Evolutionary conservation across 2,797 vertebrate genomes (phyloP), one percentile per base, ranked within the genome.

Genomic region (Crypturellus tataupa): DNA sequence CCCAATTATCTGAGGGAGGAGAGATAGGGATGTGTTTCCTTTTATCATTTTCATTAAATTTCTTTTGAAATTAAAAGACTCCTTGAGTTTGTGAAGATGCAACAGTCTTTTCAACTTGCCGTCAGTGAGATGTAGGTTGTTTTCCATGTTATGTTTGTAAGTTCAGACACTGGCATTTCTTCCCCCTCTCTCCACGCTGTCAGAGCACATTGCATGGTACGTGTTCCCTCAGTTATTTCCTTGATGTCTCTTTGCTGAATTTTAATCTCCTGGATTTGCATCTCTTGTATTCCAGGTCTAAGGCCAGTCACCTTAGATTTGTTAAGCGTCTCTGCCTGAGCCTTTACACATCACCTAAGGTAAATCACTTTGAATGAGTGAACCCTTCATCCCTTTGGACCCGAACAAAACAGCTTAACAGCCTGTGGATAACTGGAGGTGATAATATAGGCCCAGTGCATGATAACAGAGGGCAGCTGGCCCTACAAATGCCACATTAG

Each of bases 1-100:
- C 62, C 81, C 94, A 96, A 90, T 96, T 96, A 96, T 97, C 90
- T 44, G 83, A 96, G 87, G 75, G 91, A 94, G 93, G 93, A 92
- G 78, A 95, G 95, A 94, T 93, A 96, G 91, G 64, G 83, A 87
- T 92, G 76, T 0, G 2, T 77, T 94, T 89, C 81, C 94, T 96
- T 94, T 94, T 95, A 95, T 96, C 90, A 55, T 93, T 94, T 97
- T 94, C 91, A 96, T 96, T 95, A 94, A 71, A 87, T 94, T 90
- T 75, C 95, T 94, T 97, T 95, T 95, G 94, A 95, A 97, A 95
- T 94, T 82, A 86, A 88, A 95, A 82, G 78, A 3, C 87, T 91
- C 53, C 85, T 84, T 29, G 33, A 78, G 29, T 94, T 97, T 95
- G 77, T 95, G 79, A 92, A 95, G 91, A 84, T 73, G 56, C 70